Percentiles rank a stretch among this genome's conserved stretches.
These are phyloP conservation scores for Gambelia wislizenii DNA, from an alignment of 2,797 vertebrate species.

Conservation along the genomic window DNA sequence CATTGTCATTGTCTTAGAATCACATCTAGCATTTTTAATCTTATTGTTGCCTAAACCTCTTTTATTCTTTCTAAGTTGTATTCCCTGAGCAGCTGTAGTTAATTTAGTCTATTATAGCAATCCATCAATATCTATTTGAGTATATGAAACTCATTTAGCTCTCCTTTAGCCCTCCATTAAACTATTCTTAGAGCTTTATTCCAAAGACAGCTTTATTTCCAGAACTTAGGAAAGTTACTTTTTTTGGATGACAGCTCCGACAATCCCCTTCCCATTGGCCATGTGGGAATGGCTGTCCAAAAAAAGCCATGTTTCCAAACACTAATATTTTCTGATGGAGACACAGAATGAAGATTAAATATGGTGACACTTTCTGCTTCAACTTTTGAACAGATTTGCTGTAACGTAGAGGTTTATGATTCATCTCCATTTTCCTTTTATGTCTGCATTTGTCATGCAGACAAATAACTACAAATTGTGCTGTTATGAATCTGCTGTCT, in stretches of 20 bases:
- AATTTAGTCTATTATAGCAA: slow-evolving; percentile 64
- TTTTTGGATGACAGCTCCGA: background rate
- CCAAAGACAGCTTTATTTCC: background rate
- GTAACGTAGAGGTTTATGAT: too few species aligned
- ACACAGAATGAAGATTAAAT: too few species aligned
- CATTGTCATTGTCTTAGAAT: slow-evolving; percentile 25
- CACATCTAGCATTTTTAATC: background rate
- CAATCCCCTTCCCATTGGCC: too few species aligned
- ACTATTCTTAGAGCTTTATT: slow-evolving; percentile 47
- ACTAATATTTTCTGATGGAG: too few species aligned
- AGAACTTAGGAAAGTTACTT: background rate
- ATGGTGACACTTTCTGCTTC: too few species aligned
- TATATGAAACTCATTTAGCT: slow-evolving; percentile 57
- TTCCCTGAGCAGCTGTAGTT: slow-evolving; percentile 45
- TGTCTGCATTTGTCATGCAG: slow-evolving; percentile 1
- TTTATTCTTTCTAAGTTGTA: slow-evolving; percentile 50
- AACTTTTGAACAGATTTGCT: too few species aligned
- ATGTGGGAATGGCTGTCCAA: too few species aligned
- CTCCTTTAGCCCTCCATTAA: slow-evolving; percentile 49
- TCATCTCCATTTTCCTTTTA: too few species aligned
- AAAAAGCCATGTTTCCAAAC: too few species aligned
- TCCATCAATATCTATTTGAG: slow-evolving; percentile 70
- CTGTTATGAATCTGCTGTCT: background rate
- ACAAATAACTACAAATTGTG: background rate
- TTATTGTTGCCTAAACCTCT: slow-evolving; percentile 33